These are phyloP conservation scores for Pogonognathellus flavescens DNA, from an alignment of 1,140 invertebrate genomes.

Conservation along the genomic window DNA sequence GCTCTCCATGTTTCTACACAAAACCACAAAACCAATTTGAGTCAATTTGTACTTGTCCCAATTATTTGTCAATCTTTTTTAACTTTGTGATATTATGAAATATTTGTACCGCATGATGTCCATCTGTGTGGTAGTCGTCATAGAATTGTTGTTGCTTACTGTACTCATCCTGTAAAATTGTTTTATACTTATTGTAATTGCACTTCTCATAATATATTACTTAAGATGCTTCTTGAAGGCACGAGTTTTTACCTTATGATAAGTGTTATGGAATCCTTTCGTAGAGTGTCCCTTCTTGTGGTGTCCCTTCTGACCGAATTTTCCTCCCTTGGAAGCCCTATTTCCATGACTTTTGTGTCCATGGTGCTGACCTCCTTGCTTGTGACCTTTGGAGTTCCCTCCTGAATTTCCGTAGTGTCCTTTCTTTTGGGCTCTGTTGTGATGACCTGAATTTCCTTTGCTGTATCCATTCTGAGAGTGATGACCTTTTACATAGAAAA, in stretches of 20 bases:
- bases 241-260: slow-evolving; percentile 59
- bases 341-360: slow-evolving; percentile 57
- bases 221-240: too few species aligned
- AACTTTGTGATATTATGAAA: neutral
- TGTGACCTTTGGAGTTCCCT: slow-evolving; percentile 60
- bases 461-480: slow-evolving; percentile 50
- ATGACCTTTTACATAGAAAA: too few species aligned
- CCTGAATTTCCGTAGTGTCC: slow-evolving; percentile 59
- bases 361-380: slow-evolving; percentile 62
- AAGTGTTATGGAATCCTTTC: slow-evolving; percentile 64
- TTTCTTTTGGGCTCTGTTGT: slow-evolving; percentile 58
- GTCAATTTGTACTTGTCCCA: neutral
- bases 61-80: too few species aligned
- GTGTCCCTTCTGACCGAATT: slow-evolving; percentile 58
- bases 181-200: neutral
- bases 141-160: slow-evolving; percentile 56
- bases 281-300: slow-evolving; percentile 65
- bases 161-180: slow-evolving; percentile 55
- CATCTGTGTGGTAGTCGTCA: slow-evolving; percentile 60
- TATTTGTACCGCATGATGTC: slow-evolving; percentile 47
- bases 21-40: neutral
- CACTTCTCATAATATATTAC: neutral
- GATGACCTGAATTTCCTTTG: slow-evolving; percentile 52
- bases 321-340: slow-evolving; percentile 54
- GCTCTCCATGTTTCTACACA: slow-evolving; percentile 55